These are phyloP conservation scores for Caenorhabditis tropicalis DNA, from an alignment of 1,140 invertebrate genomes.

Conservation along the genomic window DNA sequence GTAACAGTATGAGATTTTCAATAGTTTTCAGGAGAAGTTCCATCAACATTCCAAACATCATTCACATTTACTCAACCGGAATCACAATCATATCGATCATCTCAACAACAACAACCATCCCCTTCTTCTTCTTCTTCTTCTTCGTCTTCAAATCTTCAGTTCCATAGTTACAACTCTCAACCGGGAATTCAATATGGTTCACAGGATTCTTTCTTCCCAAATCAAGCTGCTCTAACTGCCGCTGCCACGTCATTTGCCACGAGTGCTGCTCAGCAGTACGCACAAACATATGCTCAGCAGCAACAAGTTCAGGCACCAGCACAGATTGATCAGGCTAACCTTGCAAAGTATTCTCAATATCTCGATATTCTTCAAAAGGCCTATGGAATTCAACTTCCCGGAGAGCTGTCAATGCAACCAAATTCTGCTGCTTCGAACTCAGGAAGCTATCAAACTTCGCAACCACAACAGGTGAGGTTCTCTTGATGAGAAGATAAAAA, in stretches of 20 bases:
- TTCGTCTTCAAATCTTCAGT: neutral
- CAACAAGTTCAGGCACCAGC: conserved; percentile 25
- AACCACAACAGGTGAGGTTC: conserved; percentile 3
- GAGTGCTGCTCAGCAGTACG: conserved; percentile 40
- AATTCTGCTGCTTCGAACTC: neutral
- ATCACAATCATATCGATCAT: neutral
- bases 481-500: too few relatives aligned
- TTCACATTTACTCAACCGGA: conserved; percentile 31
- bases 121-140: neutral
- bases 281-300: conserved; percentile 13
- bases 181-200: conserved; percentile 39
- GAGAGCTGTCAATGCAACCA: conserved; percentile 41
- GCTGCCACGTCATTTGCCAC: conserved; percentile 33
- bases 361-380: conserved; percentile 59
- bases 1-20: neutral
- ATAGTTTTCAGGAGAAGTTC: conserved; percentile 8
- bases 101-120: neutral
- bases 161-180: conserved; percentile 44
- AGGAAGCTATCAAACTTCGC: neutral
- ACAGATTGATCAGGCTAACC: conserved; percentile 56
- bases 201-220: neutral
- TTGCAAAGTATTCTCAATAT: conserved; percentile 58
- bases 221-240: conserved; percentile 28
- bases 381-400: conserved; percentile 55
- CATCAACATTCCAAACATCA: conserved; percentile 4